Evolutionary conservation across 1,140 invertebrate genomes (phyloP).

Genomic region (Drosophila suzukii): DNA sequence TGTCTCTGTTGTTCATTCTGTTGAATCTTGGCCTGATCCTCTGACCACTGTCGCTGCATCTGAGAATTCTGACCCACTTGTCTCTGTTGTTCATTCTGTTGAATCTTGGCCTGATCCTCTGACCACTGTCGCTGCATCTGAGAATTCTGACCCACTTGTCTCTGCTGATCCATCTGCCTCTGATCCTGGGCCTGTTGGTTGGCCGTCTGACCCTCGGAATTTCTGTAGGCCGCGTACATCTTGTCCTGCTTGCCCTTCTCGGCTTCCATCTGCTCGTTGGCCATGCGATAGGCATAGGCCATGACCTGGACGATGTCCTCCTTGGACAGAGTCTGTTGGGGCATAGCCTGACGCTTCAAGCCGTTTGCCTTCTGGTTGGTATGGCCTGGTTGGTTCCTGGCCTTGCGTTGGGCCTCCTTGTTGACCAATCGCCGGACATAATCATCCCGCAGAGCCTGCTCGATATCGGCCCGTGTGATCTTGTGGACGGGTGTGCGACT

Average conservation of each 20-base stretch:
- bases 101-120: constrained; percentile 1
- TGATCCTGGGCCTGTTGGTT: neutral
- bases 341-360: constrained; percentile 59
- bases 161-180: constrained; percentile 8
- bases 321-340: constrained; percentile 47
- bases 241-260: constrained; percentile 41
- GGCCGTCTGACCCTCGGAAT: neutral
- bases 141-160: too few relatives aligned
- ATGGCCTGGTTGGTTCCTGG: neutral
- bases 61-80: neutral
- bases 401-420: constrained; percentile 59
- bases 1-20: constrained; percentile 14
- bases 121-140: neutral
- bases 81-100: constrained; percentile 8
- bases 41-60: neutral
- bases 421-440: constrained; percentile 62
- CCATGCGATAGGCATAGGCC: constrained; percentile 77
- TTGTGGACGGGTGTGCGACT: constrained; percentile 73
- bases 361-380: constrained; percentile 1
- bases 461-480: constrained; percentile 72
- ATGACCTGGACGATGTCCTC: constrained; percentile 74
- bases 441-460: constrained; percentile 69
- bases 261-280: constrained; percentile 39
- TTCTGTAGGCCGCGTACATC: constrained; percentile 46
- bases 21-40: constrained; percentile 1